phyloP scores from a whole-genome alignment of 2,113 vertebrate species.

The Lophotis ruficrista region DNA sequence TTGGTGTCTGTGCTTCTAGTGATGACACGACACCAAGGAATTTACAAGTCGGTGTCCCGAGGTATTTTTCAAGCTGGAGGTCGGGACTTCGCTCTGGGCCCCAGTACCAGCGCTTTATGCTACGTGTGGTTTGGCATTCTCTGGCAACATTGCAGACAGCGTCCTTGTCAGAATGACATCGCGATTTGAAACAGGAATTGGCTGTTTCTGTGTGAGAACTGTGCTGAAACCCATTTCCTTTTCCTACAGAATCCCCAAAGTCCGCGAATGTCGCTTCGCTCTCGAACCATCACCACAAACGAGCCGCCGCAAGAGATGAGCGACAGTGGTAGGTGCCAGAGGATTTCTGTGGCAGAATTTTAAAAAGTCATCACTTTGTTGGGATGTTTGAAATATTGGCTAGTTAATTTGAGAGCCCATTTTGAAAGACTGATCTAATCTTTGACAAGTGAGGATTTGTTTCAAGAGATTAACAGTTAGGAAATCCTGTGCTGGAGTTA shows the following conservation, averaged over 20 bases:
- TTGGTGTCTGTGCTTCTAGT: background rate
- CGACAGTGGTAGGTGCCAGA: background rate
- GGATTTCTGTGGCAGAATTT: background rate
- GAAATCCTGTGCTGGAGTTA: background rate
- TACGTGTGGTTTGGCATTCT: background rate
- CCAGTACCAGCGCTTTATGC: accelerated
- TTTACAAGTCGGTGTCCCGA: background rate
- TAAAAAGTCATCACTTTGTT: background rate
- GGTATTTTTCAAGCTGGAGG: background rate
- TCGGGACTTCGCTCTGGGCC: background rate
- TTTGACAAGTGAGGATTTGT: background rate
- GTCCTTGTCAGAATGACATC: too few species aligned
- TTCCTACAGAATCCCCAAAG: slow-evolving; percentile 39
- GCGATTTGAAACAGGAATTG: accelerated
- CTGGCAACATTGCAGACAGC: accelerated
- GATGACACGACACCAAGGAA: background rate
- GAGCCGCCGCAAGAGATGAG: background rate
- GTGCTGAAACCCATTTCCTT: background rate
- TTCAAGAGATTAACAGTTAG: background rate
- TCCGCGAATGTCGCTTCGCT: background rate
- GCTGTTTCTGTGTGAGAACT: background rate
- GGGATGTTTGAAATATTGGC: background rate
- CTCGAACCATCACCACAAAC: background rate
- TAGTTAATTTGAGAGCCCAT: background rate
- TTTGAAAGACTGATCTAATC: background rate